phyloP scores from a whole-genome alignment of 2,888 invertebrate species.

The Eustalomyia histrio region DNA sequence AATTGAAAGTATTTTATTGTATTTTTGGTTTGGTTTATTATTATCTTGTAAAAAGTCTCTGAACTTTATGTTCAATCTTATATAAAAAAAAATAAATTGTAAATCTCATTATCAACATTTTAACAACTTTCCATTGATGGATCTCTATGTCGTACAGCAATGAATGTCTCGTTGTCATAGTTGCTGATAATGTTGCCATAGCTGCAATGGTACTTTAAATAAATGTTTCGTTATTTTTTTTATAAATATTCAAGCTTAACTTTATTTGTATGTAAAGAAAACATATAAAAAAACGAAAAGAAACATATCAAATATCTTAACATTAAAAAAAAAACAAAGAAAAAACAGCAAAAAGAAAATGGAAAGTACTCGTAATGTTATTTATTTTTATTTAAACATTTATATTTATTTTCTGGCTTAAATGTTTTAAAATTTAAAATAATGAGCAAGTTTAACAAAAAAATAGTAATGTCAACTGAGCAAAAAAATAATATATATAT shows the following conservation, averaged over 20 bases:
- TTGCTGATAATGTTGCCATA: conserved; percentile 32
- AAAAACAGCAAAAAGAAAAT: conserved; percentile 21
- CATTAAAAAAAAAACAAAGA: conserved; percentile 6
- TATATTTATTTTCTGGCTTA: conserved; percentile 27
- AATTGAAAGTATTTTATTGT: conserved; percentile 4
- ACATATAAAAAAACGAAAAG: conserved; percentile 9
- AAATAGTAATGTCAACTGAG: background rate
- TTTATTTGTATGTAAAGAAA: conserved; percentile 18
- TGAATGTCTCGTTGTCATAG: conserved; percentile 22
- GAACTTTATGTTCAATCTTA: conserved; percentile 27
- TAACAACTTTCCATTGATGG: conserved; percentile 62
- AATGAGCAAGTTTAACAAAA: conserved; percentile 25
- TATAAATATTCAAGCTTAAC: conserved; percentile 39
- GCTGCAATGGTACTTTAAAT: conserved; percentile 41
- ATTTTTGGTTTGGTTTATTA: background rate
- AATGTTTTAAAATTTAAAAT: conserved; percentile 6
- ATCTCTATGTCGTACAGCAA: conserved; percentile 49
- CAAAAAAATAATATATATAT: background rate
- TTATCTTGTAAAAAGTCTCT: conserved; percentile 32
- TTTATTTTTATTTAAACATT: conserved; percentile 20
- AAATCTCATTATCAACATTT: conserved; percentile 61
- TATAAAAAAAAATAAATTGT: conserved; percentile 46
- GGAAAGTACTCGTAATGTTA: conserved; percentile 39
- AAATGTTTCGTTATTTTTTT: conserved; percentile 45
- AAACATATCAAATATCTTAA: conserved; percentile 54